phyloP scores from a whole-genome alignment of 2,888 invertebrate species.

The Arge pagana region DNA sequence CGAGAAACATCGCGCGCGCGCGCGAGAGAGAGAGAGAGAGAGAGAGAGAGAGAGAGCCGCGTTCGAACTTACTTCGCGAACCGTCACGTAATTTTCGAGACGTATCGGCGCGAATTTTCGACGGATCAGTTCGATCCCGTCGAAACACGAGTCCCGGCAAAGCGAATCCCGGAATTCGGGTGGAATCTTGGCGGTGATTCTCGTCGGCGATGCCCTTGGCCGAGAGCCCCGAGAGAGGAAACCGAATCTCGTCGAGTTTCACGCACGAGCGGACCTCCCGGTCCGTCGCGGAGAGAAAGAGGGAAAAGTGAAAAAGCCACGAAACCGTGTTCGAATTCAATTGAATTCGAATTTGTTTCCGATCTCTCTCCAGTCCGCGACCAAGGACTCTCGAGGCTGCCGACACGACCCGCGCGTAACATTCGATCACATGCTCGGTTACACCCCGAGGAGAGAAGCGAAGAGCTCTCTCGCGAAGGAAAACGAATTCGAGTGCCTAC shows the following conservation, averaged over 20 bases:
- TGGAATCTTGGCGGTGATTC: too few species aligned
- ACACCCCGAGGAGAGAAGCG: conserved; percentile 51
- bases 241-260: conserved; percentile 35
- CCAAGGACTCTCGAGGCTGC: conserved; percentile 40
- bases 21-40: conserved; percentile 27
- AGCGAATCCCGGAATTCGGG: too few species aligned
- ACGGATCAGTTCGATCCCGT: conserved; percentile 46
- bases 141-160: too few species aligned
- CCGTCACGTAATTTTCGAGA: too few species aligned
- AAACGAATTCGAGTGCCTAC: conserved; percentile 15
- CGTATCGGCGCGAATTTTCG: too few species aligned
- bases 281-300: conserved; percentile 32
- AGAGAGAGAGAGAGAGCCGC: conserved; percentile 20
- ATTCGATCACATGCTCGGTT: conserved; percentile 53
- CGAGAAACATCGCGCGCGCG: conserved; percentile 40
- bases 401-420: conserved; percentile 27
- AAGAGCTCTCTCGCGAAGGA: conserved; percentile 13
- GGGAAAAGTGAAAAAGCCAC: conserved; percentile 18
- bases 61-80: too few species aligned
- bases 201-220: too few species aligned
- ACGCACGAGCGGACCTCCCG: conserved; percentile 49
- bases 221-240: too few species aligned
- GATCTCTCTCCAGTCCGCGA: conserved; percentile 46
- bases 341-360: conserved; percentile 51
- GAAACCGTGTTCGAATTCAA: conserved; percentile 30